These are phyloP conservation scores for Notocelia uddmanniana DNA, from an alignment of 2,888 invertebrate genomes.

Conservation along the genomic window DNA sequence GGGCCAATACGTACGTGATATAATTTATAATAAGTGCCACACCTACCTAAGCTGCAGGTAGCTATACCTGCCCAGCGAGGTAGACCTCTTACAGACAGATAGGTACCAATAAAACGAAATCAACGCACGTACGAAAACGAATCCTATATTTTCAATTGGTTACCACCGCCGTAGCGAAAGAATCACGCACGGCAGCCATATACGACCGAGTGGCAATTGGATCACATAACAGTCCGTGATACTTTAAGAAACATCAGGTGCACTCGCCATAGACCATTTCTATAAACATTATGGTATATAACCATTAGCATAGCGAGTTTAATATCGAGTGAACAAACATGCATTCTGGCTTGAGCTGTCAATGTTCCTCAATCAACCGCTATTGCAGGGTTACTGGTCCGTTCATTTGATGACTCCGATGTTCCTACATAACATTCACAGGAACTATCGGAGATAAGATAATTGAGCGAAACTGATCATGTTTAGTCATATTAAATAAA, in stretches of 20 bases:
- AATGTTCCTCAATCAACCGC: neutral
- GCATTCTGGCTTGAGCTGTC: neutral
- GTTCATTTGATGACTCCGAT: neutral
- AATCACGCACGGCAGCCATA: constrained; percentile 51
- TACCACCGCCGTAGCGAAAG: constrained; percentile 12
- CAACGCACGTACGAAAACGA: constrained; percentile 23
- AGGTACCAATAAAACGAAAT: constrained; percentile 6
- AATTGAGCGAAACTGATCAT: neutral
- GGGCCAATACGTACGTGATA: neutral
- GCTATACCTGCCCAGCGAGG: neutral
- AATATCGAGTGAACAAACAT: neutral
- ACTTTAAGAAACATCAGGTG: constrained; percentile 67
- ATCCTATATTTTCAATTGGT: constrained; percentile 34
- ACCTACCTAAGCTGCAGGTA: neutral
- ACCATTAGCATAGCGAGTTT: no score
- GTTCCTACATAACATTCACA: neutral
- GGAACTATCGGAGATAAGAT: neutral
- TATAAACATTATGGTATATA: constrained; percentile 12
- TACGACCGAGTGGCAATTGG: constrained; percentile 59
- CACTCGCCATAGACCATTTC: constrained; percentile 51
- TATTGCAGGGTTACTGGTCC: neutral
- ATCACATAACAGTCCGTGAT: constrained; percentile 71
- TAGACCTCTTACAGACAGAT: neutral
- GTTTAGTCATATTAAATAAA: neutral
- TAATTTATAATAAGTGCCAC: neutral